phyloP scores from a whole-genome alignment of 2,797 vertebrate species.

The Lithobates pipiens region DNA sequence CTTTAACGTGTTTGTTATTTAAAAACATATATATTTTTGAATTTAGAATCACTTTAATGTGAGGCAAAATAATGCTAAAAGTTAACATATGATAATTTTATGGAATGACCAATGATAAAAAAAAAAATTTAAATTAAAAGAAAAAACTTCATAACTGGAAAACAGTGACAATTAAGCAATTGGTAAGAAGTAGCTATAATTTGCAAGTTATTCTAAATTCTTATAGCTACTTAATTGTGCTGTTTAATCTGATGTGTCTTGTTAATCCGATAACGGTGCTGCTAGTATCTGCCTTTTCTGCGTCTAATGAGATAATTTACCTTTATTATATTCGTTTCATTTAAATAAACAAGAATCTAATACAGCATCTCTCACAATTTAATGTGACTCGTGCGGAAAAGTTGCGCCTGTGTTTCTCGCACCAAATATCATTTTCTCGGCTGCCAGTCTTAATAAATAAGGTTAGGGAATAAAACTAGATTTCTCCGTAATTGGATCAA shows the following conservation, averaged over 20 bases:
- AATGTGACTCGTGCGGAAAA: constrained; percentile 44
- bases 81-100: background rate
- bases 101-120: background rate
- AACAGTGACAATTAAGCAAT: background rate
- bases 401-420: constrained; percentile 46
- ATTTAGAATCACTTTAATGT: no score
- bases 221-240: constrained; percentile 50
- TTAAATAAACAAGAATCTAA: constrained; percentile 59
- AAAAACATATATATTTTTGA: no score
- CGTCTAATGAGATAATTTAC: constrained; percentile 68
- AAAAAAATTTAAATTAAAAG: no score
- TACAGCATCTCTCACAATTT: constrained; percentile 48
- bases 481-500: constrained; percentile 59
- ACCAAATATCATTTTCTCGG: constrained; percentile 27
- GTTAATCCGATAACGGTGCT: constrained; percentile 67
- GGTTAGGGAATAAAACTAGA: constrained; percentile 64
- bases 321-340: constrained; percentile 65
- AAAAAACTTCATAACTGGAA: background rate
- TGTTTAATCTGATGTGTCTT: constrained; percentile 51
- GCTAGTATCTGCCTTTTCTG: constrained; percentile 65
- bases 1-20: no score
- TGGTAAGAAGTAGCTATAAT: background rate
- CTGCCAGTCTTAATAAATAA: constrained; percentile 53
- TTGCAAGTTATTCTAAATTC: constrained; percentile 35
- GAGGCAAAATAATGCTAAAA: background rate